These are phyloP conservation scores for Mythimna pallens DNA, from an alignment of 2,888 invertebrate species.

Conservation along the genomic window DNA sequence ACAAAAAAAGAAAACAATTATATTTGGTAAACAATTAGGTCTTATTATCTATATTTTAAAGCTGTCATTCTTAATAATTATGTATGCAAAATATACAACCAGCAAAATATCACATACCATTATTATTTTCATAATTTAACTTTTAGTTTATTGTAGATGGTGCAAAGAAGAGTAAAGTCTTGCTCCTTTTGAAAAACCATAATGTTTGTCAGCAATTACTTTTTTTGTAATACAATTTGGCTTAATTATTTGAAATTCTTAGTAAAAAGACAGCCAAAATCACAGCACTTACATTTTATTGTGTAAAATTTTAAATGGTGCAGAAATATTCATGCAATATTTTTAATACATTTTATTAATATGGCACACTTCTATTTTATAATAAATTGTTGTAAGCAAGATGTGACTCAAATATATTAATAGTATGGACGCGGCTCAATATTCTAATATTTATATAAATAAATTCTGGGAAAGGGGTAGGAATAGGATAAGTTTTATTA, in stretches of 20 bases:
- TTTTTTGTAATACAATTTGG: conserved; percentile 32
- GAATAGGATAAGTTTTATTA: conserved; percentile 12
- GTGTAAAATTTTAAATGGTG: conserved; percentile 63
- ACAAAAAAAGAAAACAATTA: conserved; percentile 41
- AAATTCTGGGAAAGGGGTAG: conserved; percentile 9
- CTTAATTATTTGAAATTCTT: conserved; percentile 43
- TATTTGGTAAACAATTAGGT: conserved; percentile 60
- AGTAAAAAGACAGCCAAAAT: conserved; percentile 63
- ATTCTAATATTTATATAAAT: conserved; percentile 20
- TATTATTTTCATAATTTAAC: conserved; percentile 53
- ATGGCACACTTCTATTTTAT: conserved; percentile 66
- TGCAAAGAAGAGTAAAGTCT: conserved; percentile 54
- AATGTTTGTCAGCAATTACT: conserved; percentile 26
- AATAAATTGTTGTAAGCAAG: conserved; percentile 42
- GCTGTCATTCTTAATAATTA: conserved; percentile 77
- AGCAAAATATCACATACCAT: conserved; percentile 84
- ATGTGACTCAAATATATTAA: conserved; percentile 43
- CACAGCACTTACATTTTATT: conserved; percentile 62
- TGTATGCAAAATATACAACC: conserved; percentile 83
- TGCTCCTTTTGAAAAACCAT: conserved; percentile 40
- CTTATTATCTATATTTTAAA: conserved; percentile 81
- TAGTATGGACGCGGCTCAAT: conserved; percentile 37
- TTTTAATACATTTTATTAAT: conserved; percentile 53
- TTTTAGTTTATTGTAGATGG: conserved; percentile 54
- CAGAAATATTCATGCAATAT: conserved; percentile 59